Percentiles rank a stretch among this genome's conserved stretches.
Conservation (phyloP, 2,113 vertebrate genomes). For the Dasyornis broadbenti region DNA sequence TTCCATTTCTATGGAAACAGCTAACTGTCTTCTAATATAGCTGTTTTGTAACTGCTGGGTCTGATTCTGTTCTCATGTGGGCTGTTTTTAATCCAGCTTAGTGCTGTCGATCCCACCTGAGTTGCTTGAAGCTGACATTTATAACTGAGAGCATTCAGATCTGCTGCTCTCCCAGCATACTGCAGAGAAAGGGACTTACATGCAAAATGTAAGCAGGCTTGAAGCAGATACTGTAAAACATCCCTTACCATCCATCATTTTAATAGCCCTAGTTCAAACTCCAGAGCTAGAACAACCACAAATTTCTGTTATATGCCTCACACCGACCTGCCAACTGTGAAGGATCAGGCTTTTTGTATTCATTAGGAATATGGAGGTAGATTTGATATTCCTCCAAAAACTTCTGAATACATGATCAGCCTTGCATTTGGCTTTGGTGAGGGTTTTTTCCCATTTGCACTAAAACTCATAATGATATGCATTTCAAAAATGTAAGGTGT, state of each 20-base stretch:
- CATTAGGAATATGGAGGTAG: not conserved
- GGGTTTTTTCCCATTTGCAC: not conserved
- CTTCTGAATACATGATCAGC: not conserved
- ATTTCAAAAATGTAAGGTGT: not conserved
- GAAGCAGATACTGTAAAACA: not conserved
- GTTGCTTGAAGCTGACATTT: not conserved
- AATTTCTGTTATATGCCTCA: not conserved
- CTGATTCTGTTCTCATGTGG: slow-evolving; percentile 11
- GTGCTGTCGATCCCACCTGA: not conserved
- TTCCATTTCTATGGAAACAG: slow-evolving; percentile 62
- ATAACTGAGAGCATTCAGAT: not conserved
- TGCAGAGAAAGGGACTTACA: not conserved
- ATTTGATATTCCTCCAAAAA: not conserved
- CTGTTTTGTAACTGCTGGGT: slow-evolving; percentile 16
- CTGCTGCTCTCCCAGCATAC: not conserved
- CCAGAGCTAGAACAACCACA: not conserved
- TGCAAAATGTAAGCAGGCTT: not conserved
- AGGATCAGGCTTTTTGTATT: slow-evolving; percentile 14
- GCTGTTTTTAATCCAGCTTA: slow-evolving; percentile 18
- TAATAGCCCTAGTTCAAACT: not conserved
- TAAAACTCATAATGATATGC: not conserved
- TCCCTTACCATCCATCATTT: not conserved
- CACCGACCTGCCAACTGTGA: not conserved
- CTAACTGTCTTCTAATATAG: slow-evolving; percentile 25
- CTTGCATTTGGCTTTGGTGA: not conserved